Evolutionary conservation across 2,113 vertebrate species (phyloP).

Genomic region (Xiphophorus maculatus): DNA sequence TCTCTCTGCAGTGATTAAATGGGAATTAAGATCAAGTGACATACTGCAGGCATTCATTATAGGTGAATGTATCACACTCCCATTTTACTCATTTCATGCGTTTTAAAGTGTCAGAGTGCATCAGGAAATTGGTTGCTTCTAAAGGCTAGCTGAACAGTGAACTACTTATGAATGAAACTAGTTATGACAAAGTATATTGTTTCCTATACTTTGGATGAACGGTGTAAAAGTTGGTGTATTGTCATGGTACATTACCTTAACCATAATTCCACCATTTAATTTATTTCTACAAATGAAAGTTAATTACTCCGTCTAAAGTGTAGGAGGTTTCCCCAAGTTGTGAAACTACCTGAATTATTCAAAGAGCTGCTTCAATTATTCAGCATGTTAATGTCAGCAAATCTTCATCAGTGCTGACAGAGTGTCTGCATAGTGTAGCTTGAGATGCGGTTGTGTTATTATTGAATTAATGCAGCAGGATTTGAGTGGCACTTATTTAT

Average conservation of each 20-base stretch:
- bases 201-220: background rate
- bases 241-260: background rate
- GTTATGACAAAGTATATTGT: background rate
- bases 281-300: too few species aligned
- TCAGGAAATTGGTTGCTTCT: constrained; percentile 24
- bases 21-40: background rate
- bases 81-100: background rate
- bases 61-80: background rate
- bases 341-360: background rate
- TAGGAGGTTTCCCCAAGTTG: too few species aligned
- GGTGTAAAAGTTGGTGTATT: background rate
- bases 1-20: background rate
- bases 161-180: constrained; percentile 17
- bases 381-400: background rate
- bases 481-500: background rate
- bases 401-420: background rate
- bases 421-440: too few species aligned
- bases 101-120: background rate
- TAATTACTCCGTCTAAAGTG: too few species aligned
- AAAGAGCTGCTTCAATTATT: too few species aligned
- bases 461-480: background rate
- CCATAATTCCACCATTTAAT: background rate
- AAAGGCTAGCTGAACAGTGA: constrained; percentile 18
- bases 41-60: background rate
- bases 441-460: too few species aligned